Conservation (phyloP, 2,797 vertebrate genomes). For the Chrysocyon brachyurus region DNA sequence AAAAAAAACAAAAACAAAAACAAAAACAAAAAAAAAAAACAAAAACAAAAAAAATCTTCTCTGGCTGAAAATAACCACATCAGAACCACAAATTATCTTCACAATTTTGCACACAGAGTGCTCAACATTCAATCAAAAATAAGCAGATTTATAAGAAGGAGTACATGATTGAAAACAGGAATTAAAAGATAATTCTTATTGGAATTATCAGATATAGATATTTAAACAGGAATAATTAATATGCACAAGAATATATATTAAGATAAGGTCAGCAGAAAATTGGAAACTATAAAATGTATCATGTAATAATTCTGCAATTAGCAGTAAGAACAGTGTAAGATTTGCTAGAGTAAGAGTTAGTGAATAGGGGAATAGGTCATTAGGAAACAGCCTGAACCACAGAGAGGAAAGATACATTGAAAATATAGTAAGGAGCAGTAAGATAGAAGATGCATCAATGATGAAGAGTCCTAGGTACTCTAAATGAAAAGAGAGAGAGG, state of each 20-base stretch:
- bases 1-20: no score
- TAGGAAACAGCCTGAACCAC: background rate
- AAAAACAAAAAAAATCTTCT: background rate
- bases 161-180: background rate
- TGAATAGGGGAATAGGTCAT: background rate
- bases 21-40: background rate
- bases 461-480: background rate
- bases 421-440: background rate
- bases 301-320: background rate
- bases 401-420: background rate
- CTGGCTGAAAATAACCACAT: background rate
- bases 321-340: background rate
- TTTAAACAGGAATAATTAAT: background rate
- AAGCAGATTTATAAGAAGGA: background rate
- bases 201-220: background rate
- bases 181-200: background rate
- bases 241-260: background rate
- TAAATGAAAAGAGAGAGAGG: background rate
- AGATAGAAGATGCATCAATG: background rate
- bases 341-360: background rate
- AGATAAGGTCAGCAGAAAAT: background rate
- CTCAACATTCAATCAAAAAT: conserved; percentile 3
- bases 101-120: background rate
- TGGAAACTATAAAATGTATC: background rate
- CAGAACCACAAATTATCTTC: background rate